These are phyloP conservation scores for Metridium senile DNA, from an alignment of 92 coral and sea anemone species.

Conservation along the genomic window DNA sequence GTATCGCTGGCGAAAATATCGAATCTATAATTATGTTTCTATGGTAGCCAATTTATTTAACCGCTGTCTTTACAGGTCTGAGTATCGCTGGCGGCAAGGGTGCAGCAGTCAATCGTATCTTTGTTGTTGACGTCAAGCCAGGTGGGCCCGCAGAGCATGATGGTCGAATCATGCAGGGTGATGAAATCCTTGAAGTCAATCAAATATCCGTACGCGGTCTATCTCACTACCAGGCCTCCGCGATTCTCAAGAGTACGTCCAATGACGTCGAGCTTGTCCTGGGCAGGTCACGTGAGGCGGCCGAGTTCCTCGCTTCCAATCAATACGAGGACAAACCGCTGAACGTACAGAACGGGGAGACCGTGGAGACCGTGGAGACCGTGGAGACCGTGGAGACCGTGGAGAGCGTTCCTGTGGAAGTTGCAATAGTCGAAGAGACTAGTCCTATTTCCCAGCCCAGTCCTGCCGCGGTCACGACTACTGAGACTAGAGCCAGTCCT, in stretches of 20 bases:
- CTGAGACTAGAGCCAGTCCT: constrained; percentile 10
- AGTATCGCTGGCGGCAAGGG: constrained; percentile 99
- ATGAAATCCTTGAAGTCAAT: constrained; percentile 96
- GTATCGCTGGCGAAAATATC: no score
- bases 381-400: constrained; percentile 46
- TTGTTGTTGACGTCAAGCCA: constrained; percentile 94
- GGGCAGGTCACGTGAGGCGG: constrained; percentile 92
- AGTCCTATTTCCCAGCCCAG: constrained; percentile 15
- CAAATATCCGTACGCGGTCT: constrained; percentile 88
- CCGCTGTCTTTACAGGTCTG: constrained; percentile 50
- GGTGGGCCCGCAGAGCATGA: constrained; percentile 94
- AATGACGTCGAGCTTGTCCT: constrained; percentile 83
- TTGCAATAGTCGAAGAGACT: constrained; percentile 25
- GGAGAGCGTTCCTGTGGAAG: constrained; percentile 42
- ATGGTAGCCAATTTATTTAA: no score
- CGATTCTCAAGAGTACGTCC: constrained; percentile 92
- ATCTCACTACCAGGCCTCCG: constrained; percentile 97
- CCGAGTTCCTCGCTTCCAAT: constrained; percentile 63
- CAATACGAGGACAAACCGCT: constrained; percentile 71
- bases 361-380: constrained; percentile 43
- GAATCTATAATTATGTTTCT: no score
- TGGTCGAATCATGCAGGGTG: constrained; percentile 92
- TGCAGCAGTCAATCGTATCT: constrained; percentile 92
- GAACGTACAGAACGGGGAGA: constrained; percentile 56
- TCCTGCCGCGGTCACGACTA: constrained; percentile 12